Conservation (phyloP, 2,888 invertebrate genomes). For the Drosophila paranaensis region DNA sequence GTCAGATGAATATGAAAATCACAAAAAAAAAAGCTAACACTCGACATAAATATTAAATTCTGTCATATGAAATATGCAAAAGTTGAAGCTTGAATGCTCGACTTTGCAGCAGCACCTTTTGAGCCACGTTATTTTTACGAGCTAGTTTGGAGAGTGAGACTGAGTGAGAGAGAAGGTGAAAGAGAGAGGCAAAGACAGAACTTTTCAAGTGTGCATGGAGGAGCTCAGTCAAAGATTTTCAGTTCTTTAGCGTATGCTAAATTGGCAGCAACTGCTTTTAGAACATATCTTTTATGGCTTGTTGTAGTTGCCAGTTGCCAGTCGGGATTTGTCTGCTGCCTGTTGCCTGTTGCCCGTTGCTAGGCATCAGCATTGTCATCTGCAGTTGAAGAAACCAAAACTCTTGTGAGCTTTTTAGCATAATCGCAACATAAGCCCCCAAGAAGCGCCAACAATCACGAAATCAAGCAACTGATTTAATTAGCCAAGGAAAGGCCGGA, state of each 20-base stretch:
- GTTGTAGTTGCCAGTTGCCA: conserved; percentile 12
- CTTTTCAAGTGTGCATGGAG: not conserved
- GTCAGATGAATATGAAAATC: not conserved
- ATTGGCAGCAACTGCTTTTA: conserved; percentile 7
- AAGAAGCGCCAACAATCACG: conserved; percentile 39
- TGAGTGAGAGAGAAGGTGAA: not conserved
- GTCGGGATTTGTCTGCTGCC: no score
- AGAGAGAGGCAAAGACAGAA: no score
- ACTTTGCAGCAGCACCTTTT: conserved; percentile 19
- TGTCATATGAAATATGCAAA: conserved; percentile 41
- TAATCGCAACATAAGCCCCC: conserved; percentile 37
- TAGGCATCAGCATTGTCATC: conserved; percentile 12
- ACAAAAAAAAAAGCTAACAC: conserved; percentile 9
- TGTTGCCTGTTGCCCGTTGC: conserved; percentile 13
- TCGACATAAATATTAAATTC: conserved; percentile 37
- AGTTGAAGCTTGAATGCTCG: conserved; percentile 2
- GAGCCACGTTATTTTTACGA: conserved; percentile 11
- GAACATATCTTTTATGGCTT: not conserved
- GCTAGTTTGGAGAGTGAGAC: conserved; percentile 9
- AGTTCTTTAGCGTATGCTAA: conserved; percentile 18
- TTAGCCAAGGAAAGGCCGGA: conserved; percentile 28
- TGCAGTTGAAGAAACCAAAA: conserved; percentile 8
- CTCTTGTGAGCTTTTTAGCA: conserved; percentile 27
- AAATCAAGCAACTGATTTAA: conserved; percentile 59
- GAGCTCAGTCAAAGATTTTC: conserved; percentile 18